Evolutionary conservation across 2,888 invertebrate species (phyloP).

Genomic region (Drosophila meridiana): DNA sequence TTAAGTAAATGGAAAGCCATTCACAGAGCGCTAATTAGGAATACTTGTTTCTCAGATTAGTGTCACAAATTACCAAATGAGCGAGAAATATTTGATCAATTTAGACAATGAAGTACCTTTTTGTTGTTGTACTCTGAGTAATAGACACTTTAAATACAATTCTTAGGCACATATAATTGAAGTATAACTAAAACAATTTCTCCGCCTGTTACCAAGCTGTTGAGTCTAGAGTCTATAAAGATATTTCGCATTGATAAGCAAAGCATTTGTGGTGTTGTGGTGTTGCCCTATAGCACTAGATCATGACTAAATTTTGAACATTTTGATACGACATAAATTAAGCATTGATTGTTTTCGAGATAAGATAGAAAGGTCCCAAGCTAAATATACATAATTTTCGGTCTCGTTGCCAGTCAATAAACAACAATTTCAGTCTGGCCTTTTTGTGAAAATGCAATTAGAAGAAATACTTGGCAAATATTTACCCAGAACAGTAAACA

Average conservation of each 20-base stretch:
- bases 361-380: constrained; percentile 18
- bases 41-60: background rate
- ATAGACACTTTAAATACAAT: background rate
- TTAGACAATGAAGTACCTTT: background rate
- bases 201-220: constrained; percentile 15
- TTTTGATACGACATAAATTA: constrained; percentile 28
- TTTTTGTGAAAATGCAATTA: background rate
- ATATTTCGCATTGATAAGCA: constrained; percentile 37
- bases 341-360: constrained; percentile 37
- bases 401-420: constrained; percentile 8
- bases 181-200: background rate
- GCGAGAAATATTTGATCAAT: background rate
- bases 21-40: constrained; percentile 1
- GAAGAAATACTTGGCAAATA: constrained; percentile 16
- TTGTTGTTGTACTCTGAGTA: background rate
- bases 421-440: background rate
- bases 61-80: background rate
- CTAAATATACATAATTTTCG: constrained; percentile 5
- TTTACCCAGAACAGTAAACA: background rate
- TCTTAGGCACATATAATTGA: background rate
- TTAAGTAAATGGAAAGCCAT: background rate
- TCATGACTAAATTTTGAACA: constrained; percentile 10
- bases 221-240: constrained; percentile 24
- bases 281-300: background rate
- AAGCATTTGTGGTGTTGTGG: background rate